Evolutionary conservation across 2,113 vertebrate species (phyloP).

Genomic region (Regulus satrapa): DNA sequence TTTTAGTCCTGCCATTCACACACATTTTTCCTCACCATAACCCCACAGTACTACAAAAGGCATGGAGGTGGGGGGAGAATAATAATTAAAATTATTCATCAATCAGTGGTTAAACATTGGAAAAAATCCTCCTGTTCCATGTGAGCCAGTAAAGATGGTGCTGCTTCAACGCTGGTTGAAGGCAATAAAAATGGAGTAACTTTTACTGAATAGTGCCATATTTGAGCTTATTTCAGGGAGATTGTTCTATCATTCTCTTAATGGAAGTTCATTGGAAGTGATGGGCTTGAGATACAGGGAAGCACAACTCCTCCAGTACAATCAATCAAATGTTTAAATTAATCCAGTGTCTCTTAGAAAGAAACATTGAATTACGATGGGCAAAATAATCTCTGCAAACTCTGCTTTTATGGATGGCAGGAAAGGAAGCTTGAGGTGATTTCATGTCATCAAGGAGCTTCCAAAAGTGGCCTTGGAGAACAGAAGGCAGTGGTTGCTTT

Average conservation of each 20-base stretch:
- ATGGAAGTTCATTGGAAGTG: neutral
- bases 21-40: neutral
- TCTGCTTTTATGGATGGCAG: neutral
- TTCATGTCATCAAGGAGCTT: neutral
- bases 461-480: neutral
- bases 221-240: neutral
- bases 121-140: neutral
- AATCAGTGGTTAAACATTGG: neutral
- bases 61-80: rapidly evolving
- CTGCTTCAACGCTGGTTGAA: neutral
- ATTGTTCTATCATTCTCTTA: neutral
- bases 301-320: neutral
- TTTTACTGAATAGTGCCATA: neutral
- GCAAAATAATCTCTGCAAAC: neutral
- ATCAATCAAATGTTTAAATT: neutral
- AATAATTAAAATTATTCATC: neutral
- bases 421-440: neutral
- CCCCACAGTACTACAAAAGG: neutral
- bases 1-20: neutral
- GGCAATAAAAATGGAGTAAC: neutral
- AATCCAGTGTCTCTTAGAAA: neutral
- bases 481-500: neutral
- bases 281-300: neutral
- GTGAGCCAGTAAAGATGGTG: neutral
- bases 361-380: neutral